A percentile compares a stretch with the other conserved stretches of the same genome.
phyloP scores from a whole-genome alignment of 2,797 vertebrate genomes.

The Antrozous pallidus region DNA sequence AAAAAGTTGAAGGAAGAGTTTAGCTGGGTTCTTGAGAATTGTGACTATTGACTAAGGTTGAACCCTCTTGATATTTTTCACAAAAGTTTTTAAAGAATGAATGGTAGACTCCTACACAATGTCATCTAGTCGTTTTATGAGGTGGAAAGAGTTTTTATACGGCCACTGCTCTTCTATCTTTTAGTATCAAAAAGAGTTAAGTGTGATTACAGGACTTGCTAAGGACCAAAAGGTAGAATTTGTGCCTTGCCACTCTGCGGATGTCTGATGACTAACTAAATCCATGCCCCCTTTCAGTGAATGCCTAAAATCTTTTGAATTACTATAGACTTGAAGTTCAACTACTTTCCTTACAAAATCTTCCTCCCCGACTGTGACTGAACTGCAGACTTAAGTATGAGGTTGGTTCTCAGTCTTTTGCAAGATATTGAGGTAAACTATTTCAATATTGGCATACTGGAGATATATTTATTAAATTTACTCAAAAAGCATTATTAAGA shows the following conservation, averaged over 20 bases:
- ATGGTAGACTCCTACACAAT: not conserved
- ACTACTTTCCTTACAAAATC: not conserved
- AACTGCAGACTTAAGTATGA: not conserved
- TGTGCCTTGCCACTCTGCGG: not conserved
- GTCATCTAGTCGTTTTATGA: not conserved
- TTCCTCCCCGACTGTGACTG: not conserved
- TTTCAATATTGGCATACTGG: not conserved
- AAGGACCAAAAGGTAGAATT: not conserved
- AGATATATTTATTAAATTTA: not conserved
- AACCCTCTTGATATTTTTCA: not conserved
- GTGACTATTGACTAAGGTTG: not conserved
- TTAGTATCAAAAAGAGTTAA: not conserved
- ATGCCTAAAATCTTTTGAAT: not conserved
- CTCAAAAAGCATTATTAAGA: not conserved
- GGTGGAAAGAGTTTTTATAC: not conserved
- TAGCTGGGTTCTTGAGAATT: not conserved
- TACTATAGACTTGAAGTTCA: not conserved
- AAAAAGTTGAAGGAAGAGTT: not conserved
- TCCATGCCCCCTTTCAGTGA: not conserved
- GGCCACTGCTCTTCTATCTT: not conserved
- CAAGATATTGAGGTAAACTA: not conserved
- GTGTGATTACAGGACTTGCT: not conserved
- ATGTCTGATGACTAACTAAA: not conserved
- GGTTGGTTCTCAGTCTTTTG: not conserved
- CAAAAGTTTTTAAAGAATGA: not conserved